Conservation (phyloP, 2,797 vertebrate species). For the Sarcophilus harrisii region DNA sequence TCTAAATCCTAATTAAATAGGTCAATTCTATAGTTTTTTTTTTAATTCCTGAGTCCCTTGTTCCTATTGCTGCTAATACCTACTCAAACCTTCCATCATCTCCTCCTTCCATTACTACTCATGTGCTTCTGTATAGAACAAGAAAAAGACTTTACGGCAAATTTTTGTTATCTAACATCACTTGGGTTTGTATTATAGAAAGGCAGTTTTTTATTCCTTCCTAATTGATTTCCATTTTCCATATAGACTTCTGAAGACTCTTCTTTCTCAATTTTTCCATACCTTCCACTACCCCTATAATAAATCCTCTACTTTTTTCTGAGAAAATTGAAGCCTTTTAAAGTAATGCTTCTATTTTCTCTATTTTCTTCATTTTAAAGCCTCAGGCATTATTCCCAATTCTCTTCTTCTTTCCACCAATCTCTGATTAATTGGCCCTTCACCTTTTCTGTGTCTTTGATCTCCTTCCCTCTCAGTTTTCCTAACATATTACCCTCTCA, state of each 20-base stretch:
- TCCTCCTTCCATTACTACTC: background rate
- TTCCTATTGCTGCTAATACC: background rate
- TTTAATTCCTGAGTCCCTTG: no score
- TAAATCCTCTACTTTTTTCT: background rate
- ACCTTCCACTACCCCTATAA: background rate
- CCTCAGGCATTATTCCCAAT: background rate
- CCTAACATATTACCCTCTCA: background rate
- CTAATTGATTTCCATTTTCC: background rate
- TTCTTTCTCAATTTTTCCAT: background rate
- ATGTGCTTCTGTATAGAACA: background rate
- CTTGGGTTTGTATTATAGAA: background rate
- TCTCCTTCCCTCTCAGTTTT: background rate
- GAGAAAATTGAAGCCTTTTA: background rate
- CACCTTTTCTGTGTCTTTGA: background rate
- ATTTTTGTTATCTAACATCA: background rate
- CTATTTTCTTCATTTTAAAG: background rate
- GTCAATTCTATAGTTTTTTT: background rate
- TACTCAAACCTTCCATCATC: background rate
- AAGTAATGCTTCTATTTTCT: background rate
- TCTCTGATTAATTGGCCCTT: background rate
- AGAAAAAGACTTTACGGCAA: background rate
- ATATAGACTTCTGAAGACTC: background rate
- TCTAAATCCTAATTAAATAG: background rate
- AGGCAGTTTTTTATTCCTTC: background rate
- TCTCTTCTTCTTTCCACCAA: background rate